These are phyloP conservation scores for Xestoiulus laeticollis DNA, from an alignment of 2,888 invertebrate genomes.

Conservation along the genomic window DNA sequence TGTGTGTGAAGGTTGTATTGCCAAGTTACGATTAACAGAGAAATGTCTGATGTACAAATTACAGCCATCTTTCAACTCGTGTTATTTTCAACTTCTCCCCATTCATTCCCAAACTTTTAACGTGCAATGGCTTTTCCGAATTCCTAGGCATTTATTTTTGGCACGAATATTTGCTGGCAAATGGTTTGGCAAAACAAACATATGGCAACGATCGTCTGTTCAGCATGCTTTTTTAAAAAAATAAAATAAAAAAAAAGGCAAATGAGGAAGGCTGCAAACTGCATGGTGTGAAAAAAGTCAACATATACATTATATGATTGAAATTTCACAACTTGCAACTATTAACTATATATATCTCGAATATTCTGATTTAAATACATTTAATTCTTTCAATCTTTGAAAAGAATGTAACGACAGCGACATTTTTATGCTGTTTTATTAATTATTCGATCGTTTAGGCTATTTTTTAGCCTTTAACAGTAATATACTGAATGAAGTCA, in stretches of 20 bases:
- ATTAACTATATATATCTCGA: no score
- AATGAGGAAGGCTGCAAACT: not conserved
- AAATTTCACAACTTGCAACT: no score
- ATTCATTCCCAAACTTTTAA: not conserved
- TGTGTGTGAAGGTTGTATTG: not conserved
- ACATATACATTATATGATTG: no score
- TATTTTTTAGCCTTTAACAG: no score
- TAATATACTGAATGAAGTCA: no score
- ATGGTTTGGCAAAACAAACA: constrained; percentile 4
- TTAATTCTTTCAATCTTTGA: no score
- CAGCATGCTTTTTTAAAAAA: no score
- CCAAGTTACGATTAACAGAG: not conserved
- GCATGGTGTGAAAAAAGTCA: not conserved
- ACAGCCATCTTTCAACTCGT: not conserved
- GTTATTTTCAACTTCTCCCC: not conserved
- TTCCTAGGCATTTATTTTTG: constrained; percentile 25
- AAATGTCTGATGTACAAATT: not conserved
- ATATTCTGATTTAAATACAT: no score
- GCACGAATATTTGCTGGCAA: not conserved
- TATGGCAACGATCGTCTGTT: not conserved
- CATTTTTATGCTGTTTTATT: no score
- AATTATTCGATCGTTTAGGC: no score
- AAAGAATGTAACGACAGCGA: no score
- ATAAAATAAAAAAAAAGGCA: not conserved
- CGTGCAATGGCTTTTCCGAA: constrained; percentile 6